Conservation (phyloP, 2,113 vertebrate species). For the Haemorhous mexicanus region DNA sequence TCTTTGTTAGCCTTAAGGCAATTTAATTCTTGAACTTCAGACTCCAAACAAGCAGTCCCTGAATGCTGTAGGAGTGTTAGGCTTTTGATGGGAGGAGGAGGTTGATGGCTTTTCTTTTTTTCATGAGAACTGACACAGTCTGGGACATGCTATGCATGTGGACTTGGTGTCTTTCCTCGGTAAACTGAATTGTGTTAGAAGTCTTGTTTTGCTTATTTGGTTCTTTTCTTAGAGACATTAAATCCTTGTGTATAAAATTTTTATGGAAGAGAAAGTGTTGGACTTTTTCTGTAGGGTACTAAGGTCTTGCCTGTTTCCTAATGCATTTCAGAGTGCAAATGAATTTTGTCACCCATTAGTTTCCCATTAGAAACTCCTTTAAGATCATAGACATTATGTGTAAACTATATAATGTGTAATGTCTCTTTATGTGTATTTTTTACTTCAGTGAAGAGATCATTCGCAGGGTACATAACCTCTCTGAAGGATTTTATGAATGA, state of each 20-base stretch:
- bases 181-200: background rate
- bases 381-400: background rate
- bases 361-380: background rate
- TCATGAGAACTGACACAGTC: background rate
- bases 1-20: background rate
- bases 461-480: background rate
- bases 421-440: background rate
- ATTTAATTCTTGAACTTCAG: background rate
- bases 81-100: background rate
- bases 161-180: background rate
- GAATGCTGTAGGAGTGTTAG: background rate
- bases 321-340: background rate
- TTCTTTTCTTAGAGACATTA: background rate
- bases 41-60: background rate
- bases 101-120: background rate
- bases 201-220: background rate
- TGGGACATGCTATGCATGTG: background rate
- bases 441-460: slow-evolving; percentile 7
- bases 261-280: background rate
- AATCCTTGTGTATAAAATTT: background rate
- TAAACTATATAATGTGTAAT: background rate
- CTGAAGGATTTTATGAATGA: slow-evolving; percentile 62
- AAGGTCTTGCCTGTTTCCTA: background rate
- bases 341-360: background rate
- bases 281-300: background rate